Evolutionary conservation across 2,113 vertebrate genomes (phyloP).

Genomic region (Ahaetulla prasina): DNA sequence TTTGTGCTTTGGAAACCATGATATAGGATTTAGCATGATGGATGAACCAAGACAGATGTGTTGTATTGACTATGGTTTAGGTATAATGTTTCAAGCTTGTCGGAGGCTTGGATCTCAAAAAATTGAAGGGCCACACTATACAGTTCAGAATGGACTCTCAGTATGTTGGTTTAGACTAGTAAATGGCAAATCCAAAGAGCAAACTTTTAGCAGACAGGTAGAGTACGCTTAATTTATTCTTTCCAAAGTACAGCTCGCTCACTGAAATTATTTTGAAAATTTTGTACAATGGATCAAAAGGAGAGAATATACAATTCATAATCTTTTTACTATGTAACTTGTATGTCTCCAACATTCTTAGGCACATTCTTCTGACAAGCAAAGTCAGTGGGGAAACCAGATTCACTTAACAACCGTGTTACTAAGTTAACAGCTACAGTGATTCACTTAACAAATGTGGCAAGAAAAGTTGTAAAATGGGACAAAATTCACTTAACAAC

Average conservation of each 20-base stretch:
- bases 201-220: background rate
- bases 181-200: background rate
- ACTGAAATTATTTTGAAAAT: background rate
- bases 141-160: background rate
- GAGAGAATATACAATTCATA: background rate
- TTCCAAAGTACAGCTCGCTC: background rate
- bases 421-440: too few species aligned
- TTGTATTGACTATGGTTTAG: background rate
- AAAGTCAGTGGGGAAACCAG: too few species aligned
- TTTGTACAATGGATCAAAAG: background rate
- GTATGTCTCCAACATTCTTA: background rate
- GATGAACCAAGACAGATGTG: background rate
- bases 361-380: too few species aligned
- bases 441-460: too few species aligned
- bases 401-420: too few species aligned
- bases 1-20: background rate
- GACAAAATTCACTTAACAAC: too few species aligned
- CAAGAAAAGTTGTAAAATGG: too few species aligned
- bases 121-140: background rate
- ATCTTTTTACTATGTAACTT: background rate
- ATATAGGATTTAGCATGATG: background rate
- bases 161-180: background rate
- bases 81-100: background rate
- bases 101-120: background rate
- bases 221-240: background rate